Conservation (phyloP, 2,113 vertebrate genomes). For the Xenopus laevis region DNA sequence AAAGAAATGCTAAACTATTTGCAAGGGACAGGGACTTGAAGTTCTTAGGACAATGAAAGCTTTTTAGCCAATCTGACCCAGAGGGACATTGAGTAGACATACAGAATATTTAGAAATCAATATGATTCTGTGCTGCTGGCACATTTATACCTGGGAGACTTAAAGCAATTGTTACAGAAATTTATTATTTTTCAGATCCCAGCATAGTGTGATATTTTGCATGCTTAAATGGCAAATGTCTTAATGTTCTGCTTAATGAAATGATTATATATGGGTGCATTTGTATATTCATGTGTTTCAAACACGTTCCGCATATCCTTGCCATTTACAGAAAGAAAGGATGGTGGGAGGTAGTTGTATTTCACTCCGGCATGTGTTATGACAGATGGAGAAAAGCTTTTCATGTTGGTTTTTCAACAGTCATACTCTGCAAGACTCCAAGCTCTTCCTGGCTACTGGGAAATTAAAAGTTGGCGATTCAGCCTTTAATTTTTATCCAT, state of each 20-base stretch:
- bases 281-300: conserved; percentile 51
- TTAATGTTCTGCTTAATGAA: conserved; percentile 22
- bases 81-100: conserved; percentile 7
- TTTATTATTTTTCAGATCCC: not conserved
- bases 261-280: conserved; percentile 47
- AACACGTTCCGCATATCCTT: conserved; percentile 52
- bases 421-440: conserved; percentile 71
- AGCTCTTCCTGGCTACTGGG: conserved; percentile 72
- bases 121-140: not conserved
- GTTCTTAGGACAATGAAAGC: too few relatives aligned
- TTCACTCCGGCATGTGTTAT: conserved; percentile 65
- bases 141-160: not conserved
- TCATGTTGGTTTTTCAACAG: conserved; percentile 70
- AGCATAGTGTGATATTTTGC: conserved; percentile 12
- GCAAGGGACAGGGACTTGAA: too few relatives aligned
- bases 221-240: conserved; percentile 31
- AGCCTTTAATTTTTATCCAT: conserved; percentile 84
- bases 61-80: not conserved
- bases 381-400: conserved; percentile 75
- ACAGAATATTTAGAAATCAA: conserved; percentile 16
- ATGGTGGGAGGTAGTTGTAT: conserved; percentile 62
- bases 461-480: conserved; percentile 80
- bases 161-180: not conserved
- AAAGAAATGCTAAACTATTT: too few relatives aligned
- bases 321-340: conserved; percentile 54